Evolutionary conservation across 2,113 vertebrate species (phyloP), one percentile per base, ranked within the genome.

Genomic region (Clupea harengus): DNA sequence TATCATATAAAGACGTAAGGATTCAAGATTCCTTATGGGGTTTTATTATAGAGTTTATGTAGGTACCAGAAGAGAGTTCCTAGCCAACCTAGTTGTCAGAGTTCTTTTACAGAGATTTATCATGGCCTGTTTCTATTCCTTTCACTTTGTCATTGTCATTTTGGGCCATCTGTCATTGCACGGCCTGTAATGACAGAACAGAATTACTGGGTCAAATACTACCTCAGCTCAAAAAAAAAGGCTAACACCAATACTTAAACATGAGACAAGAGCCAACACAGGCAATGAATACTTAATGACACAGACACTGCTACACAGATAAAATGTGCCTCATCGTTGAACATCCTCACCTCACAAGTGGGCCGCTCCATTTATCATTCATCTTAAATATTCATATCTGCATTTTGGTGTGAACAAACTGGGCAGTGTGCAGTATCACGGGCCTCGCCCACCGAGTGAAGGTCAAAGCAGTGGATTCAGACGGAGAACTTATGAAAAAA

Each of bases 61-160:
- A 32, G 25, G 72, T 78, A 78, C 20, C 72, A 39, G 28, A 78
- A 39, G 72, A 72, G n/a, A 78, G 32, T 39, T 28, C 72, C 11
- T 78, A 11, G 28, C 72, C 32, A 39, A 32, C 28, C 72, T 78
- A 78, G 25, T 78, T 78, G 72, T 0, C 72, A 78, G 32, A 39
- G 72, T 32, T 78, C 72, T 78, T 78, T 78, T 44, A 78, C 28
- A 17, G 10, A 78, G 25, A 78, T 78, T 78, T 78, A 78, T 78
- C 32, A 32, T 44, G 72, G 28, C 15, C 72, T 44, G 32, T 32
- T 78, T 78, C 25, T 5, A 17, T 78, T 78, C 32, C 39, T 32
- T 32, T 78, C 4, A 78, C 72, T 78, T 78, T 78, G 72, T 78
- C 25, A 78, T 78, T 78, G 72, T 78, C 28, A 39, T 39, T 75